Evolutionary conservation across 1,140 invertebrate genomes (phyloP), one percentile per base, ranked within the genome.

Genomic region (Drosophila bocqueti): DNA sequence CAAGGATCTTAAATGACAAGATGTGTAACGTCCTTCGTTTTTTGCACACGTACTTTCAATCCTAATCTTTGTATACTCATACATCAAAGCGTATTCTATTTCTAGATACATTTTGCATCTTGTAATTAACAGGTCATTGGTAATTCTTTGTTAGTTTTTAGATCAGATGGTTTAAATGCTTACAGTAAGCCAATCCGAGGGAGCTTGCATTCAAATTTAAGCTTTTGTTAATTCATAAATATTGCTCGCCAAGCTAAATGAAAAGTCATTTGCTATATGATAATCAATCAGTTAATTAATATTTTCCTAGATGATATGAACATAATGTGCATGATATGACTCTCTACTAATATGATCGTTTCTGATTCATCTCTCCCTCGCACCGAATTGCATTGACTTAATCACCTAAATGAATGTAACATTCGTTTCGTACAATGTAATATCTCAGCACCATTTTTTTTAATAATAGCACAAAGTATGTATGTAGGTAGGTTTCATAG

Each of bases 361-460:
- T 68, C 50, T 40, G 64, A 72, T 64, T 68, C 34, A 16, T 29
- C 34, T 66, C 29, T 34, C 60, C 43, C 46, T 52, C 31, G 62
- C 62, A 46, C 38, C 54, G 57, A 54, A 43, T 78, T 57, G 52
- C 45, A 34, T 65, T 65, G 69, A 79, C 76, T 79, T 79, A 79
- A 65, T 74, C 55, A 64, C 61, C 76, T 80, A 80, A 74, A 79
- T 80, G 77, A 79, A 80, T 80, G 76, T 80, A 74, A 80, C 77
- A 80, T 80, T 80, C 77, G 77, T 79, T 79, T 79, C 76, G 76
- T 79, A 79, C 76, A 79, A 79, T 79, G 71, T 79, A 80, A 80
- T 80, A 80, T 80, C 78, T 80, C 78, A 80, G 78, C 78, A 80
- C 76, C 78, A 80, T 80, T 79, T 77, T 79, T 71, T 80, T 72